phyloP scores from a whole-genome alignment of 2,888 invertebrate genomes.

The Scelioninae gen. 1 region DNA sequence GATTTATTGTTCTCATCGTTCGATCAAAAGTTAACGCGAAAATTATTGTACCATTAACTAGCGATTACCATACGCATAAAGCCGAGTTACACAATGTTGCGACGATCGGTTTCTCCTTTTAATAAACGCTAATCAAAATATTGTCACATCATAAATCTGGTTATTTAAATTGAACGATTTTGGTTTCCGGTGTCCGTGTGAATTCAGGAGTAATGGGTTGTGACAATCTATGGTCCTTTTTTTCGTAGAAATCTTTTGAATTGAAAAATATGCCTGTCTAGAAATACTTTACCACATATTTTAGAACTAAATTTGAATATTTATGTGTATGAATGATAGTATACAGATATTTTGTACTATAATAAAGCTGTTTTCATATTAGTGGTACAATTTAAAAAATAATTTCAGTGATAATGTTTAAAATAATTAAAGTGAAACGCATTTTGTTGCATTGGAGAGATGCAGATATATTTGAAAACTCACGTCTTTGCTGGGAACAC shows the following conservation, averaged over 20 bases:
- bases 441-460: background rate
- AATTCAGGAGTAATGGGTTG: too few relatives aligned
- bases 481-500: slow-evolving; percentile 98
- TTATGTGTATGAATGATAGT: too few relatives aligned
- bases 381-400: background rate
- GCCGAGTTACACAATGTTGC: slow-evolving; percentile 4
- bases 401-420: background rate
- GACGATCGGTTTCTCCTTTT: slow-evolving; percentile 30
- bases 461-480: slow-evolving; percentile 75
- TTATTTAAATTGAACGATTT: slow-evolving; percentile 49
- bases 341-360: background rate
- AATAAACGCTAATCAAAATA: slow-evolving; percentile 55
- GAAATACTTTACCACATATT: too few relatives aligned
- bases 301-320: too few relatives aligned
- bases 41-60: slow-evolving; percentile 57
- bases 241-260: background rate
- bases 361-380: background rate
- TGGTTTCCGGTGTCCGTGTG: slow-evolving; percentile 32
- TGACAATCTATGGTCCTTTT: slow-evolving; percentile 23
- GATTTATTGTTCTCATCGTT: slow-evolving; percentile 41
- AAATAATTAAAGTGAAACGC: background rate
- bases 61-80: slow-evolving; percentile 49
- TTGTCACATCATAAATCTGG: slow-evolving; percentile 55
- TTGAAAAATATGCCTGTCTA: too few relatives aligned
- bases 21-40: slow-evolving; percentile 60